Conservation (phyloP, 2,113 vertebrate genomes). For the Neogobius melanostomus region DNA sequence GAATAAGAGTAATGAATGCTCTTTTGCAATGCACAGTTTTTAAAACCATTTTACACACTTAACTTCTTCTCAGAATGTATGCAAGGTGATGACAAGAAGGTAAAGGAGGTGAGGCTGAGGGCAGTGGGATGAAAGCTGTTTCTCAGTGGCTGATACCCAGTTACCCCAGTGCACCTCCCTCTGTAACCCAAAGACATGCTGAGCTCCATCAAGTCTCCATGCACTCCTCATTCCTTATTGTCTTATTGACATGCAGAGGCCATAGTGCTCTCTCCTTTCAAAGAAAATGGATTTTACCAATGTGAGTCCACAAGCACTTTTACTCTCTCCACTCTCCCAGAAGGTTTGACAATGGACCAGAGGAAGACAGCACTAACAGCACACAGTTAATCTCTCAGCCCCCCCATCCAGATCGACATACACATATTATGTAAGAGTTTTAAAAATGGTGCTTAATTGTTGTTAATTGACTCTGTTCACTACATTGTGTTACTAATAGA, state of each 20-base stretch:
- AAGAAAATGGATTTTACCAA: conserved; percentile 59
- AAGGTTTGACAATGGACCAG: conserved; percentile 30
- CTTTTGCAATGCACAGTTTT: too few species aligned
- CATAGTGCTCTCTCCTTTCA: conserved; percentile 50
- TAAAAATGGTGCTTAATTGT: conserved; percentile 5
- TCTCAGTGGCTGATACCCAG: conserved; percentile 48
- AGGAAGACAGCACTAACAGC: conserved; percentile 6
- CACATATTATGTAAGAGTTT: conserved; percentile 3
- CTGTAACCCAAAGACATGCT: conserved; percentile 44
- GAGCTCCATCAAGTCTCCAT: conserved; percentile 12
- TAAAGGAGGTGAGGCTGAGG: conserved; percentile 62
- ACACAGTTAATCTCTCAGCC: conserved; percentile 20
- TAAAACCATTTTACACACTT: neutral
- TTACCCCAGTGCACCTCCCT: conserved; percentile 50
- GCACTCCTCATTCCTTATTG: conserved; percentile 25
- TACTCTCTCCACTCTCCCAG: conserved; percentile 47
- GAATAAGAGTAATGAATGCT: too few species aligned
- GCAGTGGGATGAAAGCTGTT: conserved; percentile 71
- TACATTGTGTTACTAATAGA: too few species aligned
- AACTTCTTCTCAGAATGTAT: neutral
- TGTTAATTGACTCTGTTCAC: too few species aligned
- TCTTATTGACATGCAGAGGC: conserved; percentile 57
- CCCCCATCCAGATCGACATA: conserved; percentile 7
- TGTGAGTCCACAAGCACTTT: conserved; percentile 56
- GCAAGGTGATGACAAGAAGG: conserved; percentile 55